Base-by-base conservation (phyloP, 2,888 invertebrate species). In the Lapara coniferarum region DNA sequence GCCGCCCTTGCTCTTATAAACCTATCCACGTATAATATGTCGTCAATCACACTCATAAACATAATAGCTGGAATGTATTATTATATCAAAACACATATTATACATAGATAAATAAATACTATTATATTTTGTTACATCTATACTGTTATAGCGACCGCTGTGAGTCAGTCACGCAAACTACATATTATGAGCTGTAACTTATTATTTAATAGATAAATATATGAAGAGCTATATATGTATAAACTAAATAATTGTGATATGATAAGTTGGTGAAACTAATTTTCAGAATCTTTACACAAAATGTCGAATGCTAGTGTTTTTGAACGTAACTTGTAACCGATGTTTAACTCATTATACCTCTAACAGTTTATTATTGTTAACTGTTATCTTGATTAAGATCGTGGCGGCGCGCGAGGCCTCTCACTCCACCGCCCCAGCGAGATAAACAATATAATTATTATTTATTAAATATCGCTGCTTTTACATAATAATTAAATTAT, bases 261-360 rank as follows among this genome's bases (percentile, higher is more conserved):
- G 82, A 86, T 59, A 53, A 59, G 68, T 83, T 83, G 83, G 84
- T 84, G 81, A 82, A 85, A 84, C 82, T 80, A 83, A 82, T 85
- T 90, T 91, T 90, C 92, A 82, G 89, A 89, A 84, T 89, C 85
- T 92, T 89, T 90, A 91, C 90, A 91, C 90, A 90, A 87, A 37
- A 77, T 77, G 84, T 83, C 83, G 85, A 82, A 83, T 82, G 87
- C 84, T 86, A 82, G 89, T 83, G 84, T 89, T 89, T 91, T 88
- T 83, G 72, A 75, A 81, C 63, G 83, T 78, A 82, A 85, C 80
- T 81, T 75, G 72, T 75, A 74, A 73, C 69, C 52, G 70, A 74
- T 68, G 59, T 68, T 68, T 68, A 68, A 58, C 68, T 68, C 68
- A 83, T 84, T 86, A 84, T 88, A 88, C 85, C 84, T 87, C 86